phyloP scores from a whole-genome alignment of 2,888 invertebrate genomes.

The Stramonita haemastoma region DNA sequence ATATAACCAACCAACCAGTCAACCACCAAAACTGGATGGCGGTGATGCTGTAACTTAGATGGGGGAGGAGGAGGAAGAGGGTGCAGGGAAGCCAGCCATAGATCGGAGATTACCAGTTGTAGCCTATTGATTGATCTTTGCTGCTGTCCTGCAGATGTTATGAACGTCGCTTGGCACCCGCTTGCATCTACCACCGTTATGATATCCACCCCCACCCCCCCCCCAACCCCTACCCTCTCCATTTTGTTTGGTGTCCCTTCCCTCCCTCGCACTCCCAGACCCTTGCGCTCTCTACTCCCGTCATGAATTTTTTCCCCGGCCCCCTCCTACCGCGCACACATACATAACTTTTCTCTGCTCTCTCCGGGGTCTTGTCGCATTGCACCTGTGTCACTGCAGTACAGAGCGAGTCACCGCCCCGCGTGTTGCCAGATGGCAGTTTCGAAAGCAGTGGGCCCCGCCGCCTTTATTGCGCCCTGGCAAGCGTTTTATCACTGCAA shows the following conservation, averaged over 20 bases:
- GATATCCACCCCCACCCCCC: not conserved
- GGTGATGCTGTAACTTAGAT: no score
- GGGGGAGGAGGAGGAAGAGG: no score
- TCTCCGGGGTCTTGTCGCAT: not conserved
- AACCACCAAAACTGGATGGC: no score
- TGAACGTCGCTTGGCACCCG: not conserved
- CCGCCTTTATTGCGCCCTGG: not conserved
- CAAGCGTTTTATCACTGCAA: not conserved
- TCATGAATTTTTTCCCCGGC: no score
- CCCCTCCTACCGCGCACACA: no score
- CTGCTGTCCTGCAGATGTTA: not conserved
- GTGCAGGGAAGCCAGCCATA: no score
- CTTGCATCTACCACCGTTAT: not conserved
- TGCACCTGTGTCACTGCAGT: conserved; percentile 21
- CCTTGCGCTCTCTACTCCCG: not conserved
- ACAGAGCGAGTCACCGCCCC: conserved; percentile 2
- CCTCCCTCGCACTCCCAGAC: not conserved
- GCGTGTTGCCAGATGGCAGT: conserved; percentile 31
- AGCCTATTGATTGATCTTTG: not conserved
- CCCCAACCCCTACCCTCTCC: not conserved
- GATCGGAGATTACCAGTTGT: no score
- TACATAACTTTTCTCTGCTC: no score
- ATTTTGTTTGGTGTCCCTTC: not conserved
- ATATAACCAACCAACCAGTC: no score
- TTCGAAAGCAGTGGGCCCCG: not conserved